Conservation (phyloP, 2,797 vertebrate species). For the Podarcis siculus region DNA sequence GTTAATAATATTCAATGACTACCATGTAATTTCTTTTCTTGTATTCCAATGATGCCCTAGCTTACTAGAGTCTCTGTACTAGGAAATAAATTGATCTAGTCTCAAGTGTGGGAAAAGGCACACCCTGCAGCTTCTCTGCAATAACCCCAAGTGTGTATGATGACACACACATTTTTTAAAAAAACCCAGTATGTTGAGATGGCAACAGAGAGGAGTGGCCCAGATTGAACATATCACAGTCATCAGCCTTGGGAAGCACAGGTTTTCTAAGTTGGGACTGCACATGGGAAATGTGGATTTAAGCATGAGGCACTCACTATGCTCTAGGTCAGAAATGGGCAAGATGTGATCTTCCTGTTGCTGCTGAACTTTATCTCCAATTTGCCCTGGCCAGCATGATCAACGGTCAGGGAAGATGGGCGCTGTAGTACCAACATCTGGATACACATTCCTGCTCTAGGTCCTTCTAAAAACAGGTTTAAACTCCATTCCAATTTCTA, state of each 20-base stretch:
- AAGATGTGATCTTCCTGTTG: no score
- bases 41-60: background rate
- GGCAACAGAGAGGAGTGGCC: background rate
- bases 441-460: background rate
- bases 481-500: background rate
- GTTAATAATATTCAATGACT: background rate
- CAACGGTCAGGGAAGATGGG: no score
- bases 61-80: background rate
- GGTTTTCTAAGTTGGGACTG: background rate
- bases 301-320: background rate
- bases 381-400: no score
- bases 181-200: background rate
- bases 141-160: background rate
- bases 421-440: no score
- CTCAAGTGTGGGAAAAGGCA: background rate
- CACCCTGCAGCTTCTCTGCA: background rate
- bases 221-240: background rate
- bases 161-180: background rate
- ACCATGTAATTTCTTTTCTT: background rate
- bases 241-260: background rate
- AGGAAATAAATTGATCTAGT: background rate
- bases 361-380: no score
- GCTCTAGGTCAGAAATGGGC: background rate
- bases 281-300: background rate
- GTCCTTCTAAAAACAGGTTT: background rate